Evolutionary conservation across 2,113 vertebrate genomes (phyloP).

Genomic region (Bungarus multicinctus): DNA sequence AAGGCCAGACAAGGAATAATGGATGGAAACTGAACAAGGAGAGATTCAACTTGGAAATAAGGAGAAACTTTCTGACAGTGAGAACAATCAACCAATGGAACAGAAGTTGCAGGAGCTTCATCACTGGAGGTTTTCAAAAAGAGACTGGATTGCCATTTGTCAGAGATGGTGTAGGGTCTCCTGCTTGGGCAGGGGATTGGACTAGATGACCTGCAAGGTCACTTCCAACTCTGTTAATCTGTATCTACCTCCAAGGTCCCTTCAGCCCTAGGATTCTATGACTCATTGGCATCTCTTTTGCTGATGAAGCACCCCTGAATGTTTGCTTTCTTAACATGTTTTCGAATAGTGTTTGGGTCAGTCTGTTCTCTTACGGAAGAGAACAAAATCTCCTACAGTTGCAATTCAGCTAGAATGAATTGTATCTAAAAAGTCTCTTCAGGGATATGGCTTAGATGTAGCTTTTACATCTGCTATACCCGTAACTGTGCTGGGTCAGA

Average conservation of each 20-base stretch:
- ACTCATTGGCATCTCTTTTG: neutral
- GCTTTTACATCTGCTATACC: neutral
- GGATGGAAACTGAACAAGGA: no score
- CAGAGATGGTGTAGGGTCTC: no score
- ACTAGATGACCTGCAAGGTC: no score
- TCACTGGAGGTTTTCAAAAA: no score
- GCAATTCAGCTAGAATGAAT: neutral
- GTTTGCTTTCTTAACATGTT: neutral
- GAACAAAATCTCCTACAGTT: neutral
- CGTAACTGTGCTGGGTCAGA: neutral
- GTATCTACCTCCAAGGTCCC: neutral
- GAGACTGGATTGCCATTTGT: no score
- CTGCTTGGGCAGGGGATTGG: no score
- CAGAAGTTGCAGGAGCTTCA: no score
- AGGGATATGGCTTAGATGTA: neutral
- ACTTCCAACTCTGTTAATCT: no score
- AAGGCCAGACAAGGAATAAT: no score
- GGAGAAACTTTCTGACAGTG: no score
- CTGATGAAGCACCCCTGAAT: neutral
- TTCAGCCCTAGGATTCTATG: neutral
- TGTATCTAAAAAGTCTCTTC: neutral
- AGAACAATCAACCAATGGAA: no score
- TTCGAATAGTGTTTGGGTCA: neutral
- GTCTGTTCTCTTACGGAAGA: neutral
- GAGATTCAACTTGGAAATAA: no score